These are phyloP conservation scores for Plutella xylostella DNA, from an alignment of 2,888 invertebrate species.

Conservation along the genomic window DNA sequence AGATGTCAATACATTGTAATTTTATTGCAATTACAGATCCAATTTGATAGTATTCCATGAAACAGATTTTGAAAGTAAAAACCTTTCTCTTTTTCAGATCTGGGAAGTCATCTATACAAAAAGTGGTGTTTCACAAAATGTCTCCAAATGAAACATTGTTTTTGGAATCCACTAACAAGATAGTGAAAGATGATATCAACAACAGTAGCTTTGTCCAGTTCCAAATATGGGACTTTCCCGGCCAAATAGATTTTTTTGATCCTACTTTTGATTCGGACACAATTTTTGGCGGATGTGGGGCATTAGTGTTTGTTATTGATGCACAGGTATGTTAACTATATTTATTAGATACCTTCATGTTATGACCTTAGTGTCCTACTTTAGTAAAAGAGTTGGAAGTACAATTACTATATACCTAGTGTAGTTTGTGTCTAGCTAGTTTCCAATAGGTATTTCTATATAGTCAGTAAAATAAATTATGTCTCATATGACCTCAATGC, in stretches of 20 bases:
- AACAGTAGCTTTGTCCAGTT: slow-evolving; percentile 98
- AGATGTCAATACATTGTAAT: too few relatives aligned
- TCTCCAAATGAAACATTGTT: slow-evolving; percentile 99
- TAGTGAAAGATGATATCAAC: slow-evolving; percentile 97
- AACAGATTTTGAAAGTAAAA: too few relatives aligned
- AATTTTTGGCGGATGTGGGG: slow-evolving; percentile 97
- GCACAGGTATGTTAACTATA: slow-evolving; percentile 75
- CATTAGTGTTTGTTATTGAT: slow-evolving; percentile 98
- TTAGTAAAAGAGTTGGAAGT: too few relatives aligned
- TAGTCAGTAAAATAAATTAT: too few relatives aligned
- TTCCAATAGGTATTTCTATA: too few relatives aligned
- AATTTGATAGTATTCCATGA: background rate
- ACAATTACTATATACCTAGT: too few relatives aligned
- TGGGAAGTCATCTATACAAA: slow-evolving; percentile 99
- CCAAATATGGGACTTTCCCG: slow-evolving; percentile 99
- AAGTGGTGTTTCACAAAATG: slow-evolving; percentile 99
- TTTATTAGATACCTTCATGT: background rate
- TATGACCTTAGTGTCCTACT: too few relatives aligned
- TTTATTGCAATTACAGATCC: too few relatives aligned
- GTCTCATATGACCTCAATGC: too few relatives aligned
- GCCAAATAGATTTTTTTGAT: slow-evolving; percentile 98
- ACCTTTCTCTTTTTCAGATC: slow-evolving; percentile 75
- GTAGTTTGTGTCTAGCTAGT: too few relatives aligned
- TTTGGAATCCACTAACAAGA: slow-evolving; percentile 97
- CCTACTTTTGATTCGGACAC: slow-evolving; percentile 95